Conservation (phyloP, 1,140 invertebrate genomes). For the Drosophila watanabei region DNA sequence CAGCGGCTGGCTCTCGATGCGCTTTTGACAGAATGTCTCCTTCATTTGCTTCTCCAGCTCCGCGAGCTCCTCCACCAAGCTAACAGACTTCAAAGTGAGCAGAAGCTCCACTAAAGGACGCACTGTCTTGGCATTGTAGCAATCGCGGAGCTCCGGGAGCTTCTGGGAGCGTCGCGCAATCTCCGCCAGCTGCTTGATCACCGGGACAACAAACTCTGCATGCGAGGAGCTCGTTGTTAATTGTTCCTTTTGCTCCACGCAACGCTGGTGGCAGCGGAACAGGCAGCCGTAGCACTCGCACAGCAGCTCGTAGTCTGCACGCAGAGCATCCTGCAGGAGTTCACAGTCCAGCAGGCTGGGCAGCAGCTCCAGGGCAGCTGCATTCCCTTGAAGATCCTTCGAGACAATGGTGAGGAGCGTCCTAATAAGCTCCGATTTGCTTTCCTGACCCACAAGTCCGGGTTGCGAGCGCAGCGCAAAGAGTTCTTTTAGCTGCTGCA, state of each 20-base stretch:
- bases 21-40: neutral
- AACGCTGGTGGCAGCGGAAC: conserved; percentile 60
- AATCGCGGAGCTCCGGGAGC: neutral
- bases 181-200: conserved; percentile 60
- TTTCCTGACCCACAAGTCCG: conserved; percentile 48
- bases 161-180: conserved; percentile 57
- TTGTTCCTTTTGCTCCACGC: conserved; percentile 22
- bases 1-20: conserved; percentile 14
- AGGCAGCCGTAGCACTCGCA: conserved; percentile 49
- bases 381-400: no score
- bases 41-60: conserved; percentile 51
- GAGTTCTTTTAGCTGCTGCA: conserved; percentile 54
- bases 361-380: conserved; percentile 33
- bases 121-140: conserved; percentile 39
- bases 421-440: conserved; percentile 47
- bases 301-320: conserved; percentile 49
- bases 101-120: conserved; percentile 55
- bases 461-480: conserved; percentile 65
- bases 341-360: conserved; percentile 54
- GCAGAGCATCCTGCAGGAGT: conserved; percentile 67
- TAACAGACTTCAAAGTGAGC: conserved; percentile 34
- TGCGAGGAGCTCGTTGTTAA: conserved; percentile 12
- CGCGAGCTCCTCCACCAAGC: conserved; percentile 62
- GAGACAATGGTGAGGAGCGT: no score
- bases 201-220: conserved; percentile 54